phyloP scores from a whole-genome alignment of 2,888 invertebrate species.

The Pegoplata infirma region DNA sequence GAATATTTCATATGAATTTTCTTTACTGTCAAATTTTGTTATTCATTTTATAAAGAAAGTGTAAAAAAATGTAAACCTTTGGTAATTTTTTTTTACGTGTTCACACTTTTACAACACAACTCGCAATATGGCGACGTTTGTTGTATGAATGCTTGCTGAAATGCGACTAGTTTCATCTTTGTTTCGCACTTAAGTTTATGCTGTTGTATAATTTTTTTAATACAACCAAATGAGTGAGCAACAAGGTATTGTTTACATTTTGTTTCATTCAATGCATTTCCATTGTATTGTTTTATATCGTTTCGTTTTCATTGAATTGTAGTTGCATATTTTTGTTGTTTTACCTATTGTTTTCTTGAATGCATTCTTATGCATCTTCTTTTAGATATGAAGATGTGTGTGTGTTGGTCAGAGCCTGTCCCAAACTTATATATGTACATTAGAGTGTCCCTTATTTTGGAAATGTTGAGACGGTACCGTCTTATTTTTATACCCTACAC shows the following conservation, averaged over 20 bases:
- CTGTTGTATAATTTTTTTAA: constrained; percentile 7
- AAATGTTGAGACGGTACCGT: too few species aligned
- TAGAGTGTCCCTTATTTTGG: too few species aligned
- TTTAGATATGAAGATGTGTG: too few species aligned
- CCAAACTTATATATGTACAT: too few species aligned
- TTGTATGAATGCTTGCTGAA: constrained; percentile 70
- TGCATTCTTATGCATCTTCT: too few species aligned
- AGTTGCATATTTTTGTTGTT: too few species aligned
- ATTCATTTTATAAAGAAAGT: not conserved
- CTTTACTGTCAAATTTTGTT: too few species aligned
- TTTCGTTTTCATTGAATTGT: not conserved
- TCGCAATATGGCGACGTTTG: constrained; percentile 68
- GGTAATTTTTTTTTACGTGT: constrained; percentile 46
- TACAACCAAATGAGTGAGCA: constrained; percentile 45
- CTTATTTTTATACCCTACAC: too few species aligned
- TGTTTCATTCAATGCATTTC: not conserved
- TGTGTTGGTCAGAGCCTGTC: too few species aligned
- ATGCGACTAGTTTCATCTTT: constrained; percentile 71
- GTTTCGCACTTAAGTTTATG: constrained; percentile 65
- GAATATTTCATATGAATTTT: too few species aligned
- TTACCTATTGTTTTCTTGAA: too few species aligned
- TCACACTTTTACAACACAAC: constrained; percentile 62
- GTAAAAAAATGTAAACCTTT: not conserved
- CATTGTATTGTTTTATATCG: not conserved
- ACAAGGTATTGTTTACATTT: constrained; percentile 46